Percentiles rank a stretch among this genome's conserved stretches.
These are phyloP conservation scores for Neomorphus geoffroyi DNA, from an alignment of 2,797 vertebrate species.

Conservation along the genomic window DNA sequence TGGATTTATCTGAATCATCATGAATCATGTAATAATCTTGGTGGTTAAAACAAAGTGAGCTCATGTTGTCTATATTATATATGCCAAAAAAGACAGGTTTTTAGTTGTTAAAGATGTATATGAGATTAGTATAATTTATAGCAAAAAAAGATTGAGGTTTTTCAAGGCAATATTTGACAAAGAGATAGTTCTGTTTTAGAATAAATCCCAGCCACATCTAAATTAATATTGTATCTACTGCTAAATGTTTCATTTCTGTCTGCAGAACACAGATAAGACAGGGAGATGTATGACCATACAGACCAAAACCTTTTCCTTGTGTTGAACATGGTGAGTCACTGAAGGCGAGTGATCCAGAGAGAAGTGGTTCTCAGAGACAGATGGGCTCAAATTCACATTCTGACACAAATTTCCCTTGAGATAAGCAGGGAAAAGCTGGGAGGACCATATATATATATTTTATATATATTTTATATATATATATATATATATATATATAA, in stretches of 20 bases:
- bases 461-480: not conserved
- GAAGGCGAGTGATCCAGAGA: not conserved
- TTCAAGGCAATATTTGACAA: not conserved
- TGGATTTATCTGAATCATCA: not conserved
- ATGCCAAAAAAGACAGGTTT: not conserved
- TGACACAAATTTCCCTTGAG: not conserved
- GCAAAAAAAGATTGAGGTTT: not conserved
- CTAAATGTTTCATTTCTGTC: not conserved
- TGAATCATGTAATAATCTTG: not conserved
- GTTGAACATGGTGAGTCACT: not conserved
- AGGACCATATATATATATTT: not conserved
- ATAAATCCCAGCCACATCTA: not conserved
- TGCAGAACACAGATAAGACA: not conserved
- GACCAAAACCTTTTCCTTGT: not conserved
- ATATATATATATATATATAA: too few species aligned
- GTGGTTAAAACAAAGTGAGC: not conserved
- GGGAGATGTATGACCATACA: not conserved
- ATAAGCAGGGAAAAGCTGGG: not conserved
- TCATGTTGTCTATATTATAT: not conserved
- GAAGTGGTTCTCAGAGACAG: not conserved
- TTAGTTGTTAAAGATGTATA: not conserved
- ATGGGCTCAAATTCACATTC: not conserved
- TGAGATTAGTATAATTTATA: not conserved
- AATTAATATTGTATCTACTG: not conserved
- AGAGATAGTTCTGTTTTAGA: not conserved